Evolutionary conservation across 2,113 vertebrate genomes (phyloP).

Genomic region (Rhabdornis inornatus): DNA sequence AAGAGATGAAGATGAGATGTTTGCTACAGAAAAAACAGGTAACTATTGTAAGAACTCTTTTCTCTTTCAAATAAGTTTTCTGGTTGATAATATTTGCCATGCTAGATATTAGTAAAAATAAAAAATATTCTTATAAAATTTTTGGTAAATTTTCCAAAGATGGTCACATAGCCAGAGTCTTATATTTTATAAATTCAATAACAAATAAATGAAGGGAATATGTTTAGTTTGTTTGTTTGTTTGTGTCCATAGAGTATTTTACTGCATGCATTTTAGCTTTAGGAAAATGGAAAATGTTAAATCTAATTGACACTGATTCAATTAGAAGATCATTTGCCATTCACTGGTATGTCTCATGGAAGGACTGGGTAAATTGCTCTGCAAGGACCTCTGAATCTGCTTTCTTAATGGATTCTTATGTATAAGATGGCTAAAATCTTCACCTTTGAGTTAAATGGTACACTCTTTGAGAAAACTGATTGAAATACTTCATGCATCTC

Average conservation of each 20-base stretch:
- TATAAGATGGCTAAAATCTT: neutral
- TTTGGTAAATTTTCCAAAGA: neutral
- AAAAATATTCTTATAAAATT: neutral
- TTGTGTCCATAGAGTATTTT: neutral
- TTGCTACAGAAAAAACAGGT: neutral
- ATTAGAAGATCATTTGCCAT: neutral
- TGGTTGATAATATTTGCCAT: neutral
- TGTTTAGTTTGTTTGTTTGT: neutral
- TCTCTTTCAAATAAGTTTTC: neutral
- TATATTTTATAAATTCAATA: neutral
- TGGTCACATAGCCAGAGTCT: neutral
- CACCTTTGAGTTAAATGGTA: neutral
- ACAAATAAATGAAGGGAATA: neutral
- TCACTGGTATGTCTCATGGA: neutral
- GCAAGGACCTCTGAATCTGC: neutral
- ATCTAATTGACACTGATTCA: neutral
- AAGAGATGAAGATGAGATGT: neutral
- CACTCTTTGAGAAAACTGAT: neutral
- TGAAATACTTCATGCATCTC: neutral
- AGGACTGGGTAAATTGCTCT: neutral
- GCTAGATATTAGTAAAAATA: neutral
- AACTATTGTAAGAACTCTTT: neutral
- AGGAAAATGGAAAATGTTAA: neutral
- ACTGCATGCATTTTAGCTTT: neutral
- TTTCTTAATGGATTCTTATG: neutral